Evolutionary conservation across 1,140 invertebrate genomes (phyloP).

Genomic region (Drosophila navojoa): DNA sequence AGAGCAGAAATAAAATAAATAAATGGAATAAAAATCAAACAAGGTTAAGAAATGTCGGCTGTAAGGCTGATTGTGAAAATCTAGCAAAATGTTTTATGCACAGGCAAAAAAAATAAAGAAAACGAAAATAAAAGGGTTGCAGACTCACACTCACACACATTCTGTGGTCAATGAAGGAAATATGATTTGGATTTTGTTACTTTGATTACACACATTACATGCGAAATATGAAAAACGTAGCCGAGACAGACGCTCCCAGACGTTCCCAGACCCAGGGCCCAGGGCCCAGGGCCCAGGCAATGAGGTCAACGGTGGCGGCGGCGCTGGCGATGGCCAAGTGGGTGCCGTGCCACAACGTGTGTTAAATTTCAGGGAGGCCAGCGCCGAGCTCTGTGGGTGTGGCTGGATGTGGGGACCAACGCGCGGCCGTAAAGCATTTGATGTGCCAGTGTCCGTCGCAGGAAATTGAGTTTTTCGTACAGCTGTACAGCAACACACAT

Average conservation of each 20-base stretch:
- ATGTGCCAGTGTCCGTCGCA: slow-evolving; percentile 60
- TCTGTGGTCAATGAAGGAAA: slow-evolving; percentile 82
- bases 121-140: slow-evolving; percentile 12
- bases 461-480: slow-evolving; percentile 79
- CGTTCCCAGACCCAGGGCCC: slow-evolving; percentile 15
- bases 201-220: slow-evolving; percentile 83
- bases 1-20: neutral
- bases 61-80: slow-evolving; percentile 71
- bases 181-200: slow-evolving; percentile 83
- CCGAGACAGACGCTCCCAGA: slow-evolving; percentile 47
- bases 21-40: slow-evolving; percentile 59
- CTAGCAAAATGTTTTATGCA: slow-evolving; percentile 81
- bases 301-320: slow-evolving; percentile 45
- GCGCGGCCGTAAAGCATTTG: slow-evolving; percentile 68
- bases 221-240: slow-evolving; percentile 78
- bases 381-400: neutral
- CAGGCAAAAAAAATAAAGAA: slow-evolving; percentile 23
- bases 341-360: slow-evolving; percentile 60
- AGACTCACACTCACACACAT: slow-evolving; percentile 49
- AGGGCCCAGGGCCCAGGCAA: slow-evolving; percentile 22
- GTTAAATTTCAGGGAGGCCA: slow-evolving; percentile 67
- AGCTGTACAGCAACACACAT: slow-evolving; percentile 41
- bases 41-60: slow-evolving; percentile 71
- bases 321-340: slow-evolving; percentile 14
- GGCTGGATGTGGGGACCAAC: neutral